These are phyloP conservation scores for Tapera naevia DNA, from an alignment of 2,797 vertebrate genomes.

Conservation along the genomic window DNA sequence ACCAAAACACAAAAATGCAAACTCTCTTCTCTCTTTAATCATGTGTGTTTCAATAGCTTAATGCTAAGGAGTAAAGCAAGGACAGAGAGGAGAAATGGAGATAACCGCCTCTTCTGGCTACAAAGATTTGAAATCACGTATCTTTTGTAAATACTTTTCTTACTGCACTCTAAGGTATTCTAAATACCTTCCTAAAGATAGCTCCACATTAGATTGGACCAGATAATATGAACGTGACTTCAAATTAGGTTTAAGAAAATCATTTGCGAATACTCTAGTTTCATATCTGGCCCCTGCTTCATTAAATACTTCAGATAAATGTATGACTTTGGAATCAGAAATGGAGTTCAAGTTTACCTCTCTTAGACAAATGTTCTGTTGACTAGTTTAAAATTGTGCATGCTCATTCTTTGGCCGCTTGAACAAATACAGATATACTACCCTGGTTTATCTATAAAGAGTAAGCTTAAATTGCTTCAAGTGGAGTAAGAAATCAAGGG, in stretches of 20 bases:
- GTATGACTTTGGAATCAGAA: neutral
- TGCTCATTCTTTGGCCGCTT: neutral
- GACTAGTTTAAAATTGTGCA: neutral
- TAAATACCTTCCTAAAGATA: neutral
- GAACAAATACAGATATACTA: neutral
- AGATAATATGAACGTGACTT: neutral
- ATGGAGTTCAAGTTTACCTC: neutral
- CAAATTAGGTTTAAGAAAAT: neutral
- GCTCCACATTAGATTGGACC: neutral
- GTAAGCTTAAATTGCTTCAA: neutral
- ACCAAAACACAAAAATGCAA: neutral
- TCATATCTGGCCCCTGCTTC: neutral
- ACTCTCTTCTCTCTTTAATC: neutral
- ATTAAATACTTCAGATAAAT: neutral
- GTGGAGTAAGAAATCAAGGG: neutral
- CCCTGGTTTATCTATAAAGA: neutral
- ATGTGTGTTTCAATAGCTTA: neutral
- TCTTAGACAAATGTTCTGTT: neutral
- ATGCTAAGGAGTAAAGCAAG: neutral
- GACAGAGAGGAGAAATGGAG: neutral
- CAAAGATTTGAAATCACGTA: neutral
- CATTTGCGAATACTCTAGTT: neutral
- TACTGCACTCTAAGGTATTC: neutral
- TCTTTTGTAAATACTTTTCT: neutral
- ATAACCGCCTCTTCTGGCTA: neutral